These are phyloP conservation scores for Amiota mariae DNA, from an alignment of 2,888 invertebrate species.

Conservation along the genomic window DNA sequence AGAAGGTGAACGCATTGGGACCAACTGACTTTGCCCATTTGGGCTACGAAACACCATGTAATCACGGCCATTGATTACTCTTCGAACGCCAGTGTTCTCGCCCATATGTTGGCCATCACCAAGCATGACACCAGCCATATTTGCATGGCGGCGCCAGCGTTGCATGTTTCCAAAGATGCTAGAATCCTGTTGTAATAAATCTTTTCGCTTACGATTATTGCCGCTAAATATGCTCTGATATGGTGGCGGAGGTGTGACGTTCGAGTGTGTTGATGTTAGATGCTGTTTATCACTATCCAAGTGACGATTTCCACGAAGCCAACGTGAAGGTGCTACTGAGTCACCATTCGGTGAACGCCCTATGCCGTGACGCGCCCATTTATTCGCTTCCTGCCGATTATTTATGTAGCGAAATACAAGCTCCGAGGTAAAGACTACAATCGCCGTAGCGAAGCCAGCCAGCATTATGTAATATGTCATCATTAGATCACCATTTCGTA, in stretches of 20 bases:
- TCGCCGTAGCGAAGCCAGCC: constrained; percentile 80
- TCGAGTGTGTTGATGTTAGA: constrained; percentile 50
- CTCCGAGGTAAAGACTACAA: constrained; percentile 80
- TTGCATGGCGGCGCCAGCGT: constrained; percentile 49
- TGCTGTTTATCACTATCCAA: constrained; percentile 49
- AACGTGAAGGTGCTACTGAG: constrained; percentile 55
- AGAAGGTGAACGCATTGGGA: constrained; percentile 84
- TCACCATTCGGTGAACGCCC: constrained; percentile 66
- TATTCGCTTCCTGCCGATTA: constrained; percentile 53
- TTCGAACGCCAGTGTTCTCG: constrained; percentile 72
- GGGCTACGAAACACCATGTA: constrained; percentile 80
- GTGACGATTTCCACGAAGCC: constrained; percentile 51
- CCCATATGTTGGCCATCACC: constrained; percentile 40
- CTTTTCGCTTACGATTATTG: constrained; percentile 31
- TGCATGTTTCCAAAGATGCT: constrained; percentile 26
- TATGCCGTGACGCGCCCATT: constrained; percentile 62
- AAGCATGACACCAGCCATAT: constrained; percentile 50
- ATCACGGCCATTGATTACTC: constrained; percentile 83
- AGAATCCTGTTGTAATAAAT: background rate
- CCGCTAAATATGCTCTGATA: constrained; percentile 76
- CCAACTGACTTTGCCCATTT: constrained; percentile 79
- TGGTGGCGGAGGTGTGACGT: constrained; percentile 77
- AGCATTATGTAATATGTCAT: constrained; percentile 87
- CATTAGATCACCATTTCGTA: constrained; percentile 83
- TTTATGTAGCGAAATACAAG: constrained; percentile 73